phyloP scores from a whole-genome alignment of 1,140 invertebrate species.

The Panulirus ornatus region DNA sequence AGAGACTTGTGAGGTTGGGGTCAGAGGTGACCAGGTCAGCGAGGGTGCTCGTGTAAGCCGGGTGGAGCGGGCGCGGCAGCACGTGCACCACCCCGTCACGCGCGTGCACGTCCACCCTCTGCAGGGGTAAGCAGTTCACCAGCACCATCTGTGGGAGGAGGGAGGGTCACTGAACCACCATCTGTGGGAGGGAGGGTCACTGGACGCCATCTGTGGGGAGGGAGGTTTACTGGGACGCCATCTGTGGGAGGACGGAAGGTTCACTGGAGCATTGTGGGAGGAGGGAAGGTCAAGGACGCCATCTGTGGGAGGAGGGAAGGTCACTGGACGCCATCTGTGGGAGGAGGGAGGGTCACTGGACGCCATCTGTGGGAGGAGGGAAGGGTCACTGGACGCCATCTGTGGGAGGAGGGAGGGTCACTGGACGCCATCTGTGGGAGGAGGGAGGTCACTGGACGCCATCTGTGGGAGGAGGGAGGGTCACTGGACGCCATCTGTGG shows the following conservation, averaged over 20 bases:
- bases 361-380: neutral
- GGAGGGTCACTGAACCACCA: neutral
- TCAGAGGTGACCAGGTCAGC: slow-evolving; percentile 15
- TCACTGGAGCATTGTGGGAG: neutral
- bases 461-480: slow-evolving; percentile 15
- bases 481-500: too few species aligned
- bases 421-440: neutral
- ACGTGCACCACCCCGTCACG: slow-evolving; percentile 30
- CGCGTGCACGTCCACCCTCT: neutral
- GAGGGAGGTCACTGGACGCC: slow-evolving; percentile 4
- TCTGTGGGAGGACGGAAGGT: neutral
- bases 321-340: too few species aligned
- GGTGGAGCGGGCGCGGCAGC: neutral
- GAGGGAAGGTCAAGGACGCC: neutral
- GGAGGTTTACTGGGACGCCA: neutral
- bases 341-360: too few species aligned
- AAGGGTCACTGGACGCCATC: too few species aligned
- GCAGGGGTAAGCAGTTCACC: slow-evolving; percentile 5
- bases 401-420: neutral
- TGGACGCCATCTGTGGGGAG: neutral
- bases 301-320: too few species aligned
- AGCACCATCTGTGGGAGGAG: slow-evolving; percentile 10
- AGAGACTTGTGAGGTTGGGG: slow-evolving; percentile 7
- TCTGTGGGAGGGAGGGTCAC: neutral
- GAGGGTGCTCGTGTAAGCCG: neutral